These are phyloP conservation scores for Leuctra nigra DNA, from an alignment of 2,888 invertebrate species.

Conservation along the genomic window DNA sequence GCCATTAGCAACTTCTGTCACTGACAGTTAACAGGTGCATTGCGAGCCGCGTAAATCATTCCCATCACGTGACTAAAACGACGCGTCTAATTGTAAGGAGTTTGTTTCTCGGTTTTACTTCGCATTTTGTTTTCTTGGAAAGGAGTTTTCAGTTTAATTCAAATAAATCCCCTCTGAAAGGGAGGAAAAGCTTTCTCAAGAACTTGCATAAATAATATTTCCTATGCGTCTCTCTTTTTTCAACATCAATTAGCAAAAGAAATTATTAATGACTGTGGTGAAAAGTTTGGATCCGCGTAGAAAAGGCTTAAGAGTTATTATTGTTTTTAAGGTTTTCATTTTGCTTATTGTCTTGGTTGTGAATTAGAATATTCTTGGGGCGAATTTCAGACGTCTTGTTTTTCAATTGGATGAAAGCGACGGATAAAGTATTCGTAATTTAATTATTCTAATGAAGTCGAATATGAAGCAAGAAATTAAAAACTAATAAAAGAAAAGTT, in stretches of 20 bases:
- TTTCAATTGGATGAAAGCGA: neutral
- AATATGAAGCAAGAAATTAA: neutral
- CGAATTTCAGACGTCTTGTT: conserved; percentile 15
- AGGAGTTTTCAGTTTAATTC: conserved; percentile 16
- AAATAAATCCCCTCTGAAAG: conserved; percentile 18
- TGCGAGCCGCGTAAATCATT: no score
- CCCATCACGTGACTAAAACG: no score
- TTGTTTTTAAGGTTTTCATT: conserved; percentile 23
- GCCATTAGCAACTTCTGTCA: no score
- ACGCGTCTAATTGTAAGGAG: no score
- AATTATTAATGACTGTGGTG: conserved; percentile 26
- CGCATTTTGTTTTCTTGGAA: conserved; percentile 6
- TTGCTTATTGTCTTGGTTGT: conserved; percentile 12
- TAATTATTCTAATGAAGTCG: conserved; percentile 4
- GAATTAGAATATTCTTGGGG: neutral
- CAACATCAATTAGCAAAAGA: conserved; percentile 23
- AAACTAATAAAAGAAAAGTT: neutral
- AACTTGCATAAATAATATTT: conserved; percentile 11
- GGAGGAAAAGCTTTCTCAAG: neutral
- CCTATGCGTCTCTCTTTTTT: conserved; percentile 3
- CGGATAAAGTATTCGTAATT: neutral
- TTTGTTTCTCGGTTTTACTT: no score
- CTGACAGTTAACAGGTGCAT: no score
- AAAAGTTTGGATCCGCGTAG: conserved; percentile 17
- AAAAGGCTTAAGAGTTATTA: conserved; percentile 20